A percentile compares a stretch with the other conserved stretches of the same genome.
These are phyloP conservation scores for Hemicentrotus pulcherrimus DNA, from an alignment of 35 echinoderm and acorn worm species.

Conservation along the genomic window DNA sequence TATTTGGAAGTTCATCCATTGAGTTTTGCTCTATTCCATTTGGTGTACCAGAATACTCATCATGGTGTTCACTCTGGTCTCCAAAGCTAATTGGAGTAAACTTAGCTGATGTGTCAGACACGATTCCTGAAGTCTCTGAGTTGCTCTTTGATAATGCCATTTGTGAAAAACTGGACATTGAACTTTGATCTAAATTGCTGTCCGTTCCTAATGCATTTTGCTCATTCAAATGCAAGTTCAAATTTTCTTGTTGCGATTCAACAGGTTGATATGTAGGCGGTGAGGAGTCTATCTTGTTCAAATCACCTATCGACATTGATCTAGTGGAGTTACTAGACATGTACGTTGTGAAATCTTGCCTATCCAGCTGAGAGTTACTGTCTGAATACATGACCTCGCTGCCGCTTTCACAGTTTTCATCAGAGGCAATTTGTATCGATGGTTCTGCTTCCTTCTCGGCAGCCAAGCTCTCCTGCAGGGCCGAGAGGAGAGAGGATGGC, in stretches of 20 bases:
- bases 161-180: background rate
- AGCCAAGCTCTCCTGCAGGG: background rate
- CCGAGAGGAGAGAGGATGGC: conserved; percentile 53
- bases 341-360: conserved; percentile 66
- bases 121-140: background rate
- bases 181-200: background rate
- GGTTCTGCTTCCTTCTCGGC: conserved; percentile 5
- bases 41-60: background rate
- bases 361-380: conserved; percentile 58
- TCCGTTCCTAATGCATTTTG: background rate
- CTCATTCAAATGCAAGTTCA: background rate
- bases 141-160: background rate
- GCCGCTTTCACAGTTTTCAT: background rate
- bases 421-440: background rate
- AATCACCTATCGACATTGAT: conserved; percentile 46
- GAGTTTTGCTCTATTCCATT: background rate
- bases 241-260: background rate
- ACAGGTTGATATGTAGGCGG: background rate
- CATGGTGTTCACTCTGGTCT: background rate
- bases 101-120: background rate
- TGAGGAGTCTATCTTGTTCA: conserved; percentile 26
- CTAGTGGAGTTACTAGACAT: conserved; percentile 42
- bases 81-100: background rate
- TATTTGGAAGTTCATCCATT: background rate
- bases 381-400: conserved; percentile 18